phyloP scores from a whole-genome alignment of 2,888 invertebrate species.

The Fragum fragum region DNA sequence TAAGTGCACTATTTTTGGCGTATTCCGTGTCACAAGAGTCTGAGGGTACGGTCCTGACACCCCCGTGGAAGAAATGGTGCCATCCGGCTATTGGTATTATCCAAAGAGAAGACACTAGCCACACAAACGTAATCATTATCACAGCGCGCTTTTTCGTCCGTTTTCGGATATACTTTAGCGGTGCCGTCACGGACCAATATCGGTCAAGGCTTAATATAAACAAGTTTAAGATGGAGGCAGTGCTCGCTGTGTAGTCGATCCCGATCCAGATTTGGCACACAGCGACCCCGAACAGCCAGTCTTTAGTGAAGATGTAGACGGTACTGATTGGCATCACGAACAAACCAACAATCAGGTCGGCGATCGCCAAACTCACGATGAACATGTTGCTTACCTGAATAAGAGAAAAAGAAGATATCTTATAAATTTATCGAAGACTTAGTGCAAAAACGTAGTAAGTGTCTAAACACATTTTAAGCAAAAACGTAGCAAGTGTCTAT shows the following conservation, averaged over 20 bases:
- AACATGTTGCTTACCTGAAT: slow-evolving; percentile 88
- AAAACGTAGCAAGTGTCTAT: not conserved
- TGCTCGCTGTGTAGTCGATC: slow-evolving; percentile 89
- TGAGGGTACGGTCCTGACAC: slow-evolving; percentile 79
- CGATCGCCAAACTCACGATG: slow-evolving; percentile 88
- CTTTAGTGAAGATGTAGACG: slow-evolving; percentile 87
- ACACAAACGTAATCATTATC: slow-evolving; percentile 88
- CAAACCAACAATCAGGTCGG: slow-evolving; percentile 88
- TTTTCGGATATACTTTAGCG: slow-evolving; percentile 87
- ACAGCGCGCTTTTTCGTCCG: slow-evolving; percentile 88
- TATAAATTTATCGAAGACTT: not conserved
- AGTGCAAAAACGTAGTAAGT: not conserved
- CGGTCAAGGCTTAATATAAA: slow-evolving; percentile 87
- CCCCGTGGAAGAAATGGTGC: slow-evolving; percentile 86
- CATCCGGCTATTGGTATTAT: slow-evolving; percentile 88
- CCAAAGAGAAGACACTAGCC: slow-evolving; percentile 88
- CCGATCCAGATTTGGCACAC: slow-evolving; percentile 89
- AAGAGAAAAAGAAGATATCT: slow-evolving; percentile 16
- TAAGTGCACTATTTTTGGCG: slow-evolving; percentile 87
- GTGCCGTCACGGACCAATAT: slow-evolving; percentile 88
- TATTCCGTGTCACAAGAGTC: slow-evolving; percentile 88
- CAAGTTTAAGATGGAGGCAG: slow-evolving; percentile 89
- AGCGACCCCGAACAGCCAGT: slow-evolving; percentile 88
- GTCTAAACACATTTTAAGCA: not conserved
- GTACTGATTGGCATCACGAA: slow-evolving; percentile 88